These are phyloP conservation scores for Antigone vipio DNA, from an alignment of 2,113 vertebrate genomes.

Conservation along the genomic window DNA sequence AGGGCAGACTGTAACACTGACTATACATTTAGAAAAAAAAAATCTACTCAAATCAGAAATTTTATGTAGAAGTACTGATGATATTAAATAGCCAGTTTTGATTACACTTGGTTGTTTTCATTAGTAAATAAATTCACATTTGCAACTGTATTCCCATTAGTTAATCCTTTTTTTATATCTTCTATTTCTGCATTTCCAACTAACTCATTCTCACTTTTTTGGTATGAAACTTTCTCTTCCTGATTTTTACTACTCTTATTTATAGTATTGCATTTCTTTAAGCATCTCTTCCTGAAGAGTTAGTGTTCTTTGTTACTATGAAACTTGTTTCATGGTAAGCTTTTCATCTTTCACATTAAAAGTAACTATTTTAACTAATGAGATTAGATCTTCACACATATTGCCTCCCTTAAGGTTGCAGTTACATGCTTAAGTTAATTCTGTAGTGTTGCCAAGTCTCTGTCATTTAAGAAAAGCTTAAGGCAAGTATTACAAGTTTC, in stretches of 20 bases:
- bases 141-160: background rate
- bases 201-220: background rate
- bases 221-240: background rate
- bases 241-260: background rate
- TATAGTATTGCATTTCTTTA: background rate
- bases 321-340: background rate
- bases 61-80: background rate
- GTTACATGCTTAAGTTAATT: background rate
- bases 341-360: background rate
- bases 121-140: background rate
- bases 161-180: background rate
- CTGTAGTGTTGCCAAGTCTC: background rate
- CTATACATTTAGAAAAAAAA: background rate
- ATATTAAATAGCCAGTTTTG: background rate
- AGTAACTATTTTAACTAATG: background rate
- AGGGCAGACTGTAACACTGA: background rate
- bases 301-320: background rate
- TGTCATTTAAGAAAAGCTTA: background rate
- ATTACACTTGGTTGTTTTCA: background rate
- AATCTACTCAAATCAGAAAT: background rate
- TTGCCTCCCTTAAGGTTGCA: background rate
- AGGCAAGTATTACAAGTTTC: background rate
- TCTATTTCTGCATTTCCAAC: background rate
- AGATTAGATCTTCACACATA: background rate
- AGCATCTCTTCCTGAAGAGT: background rate